Evolutionary conservation across 2,797 vertebrate species (phyloP).

Genomic region (Diceros bicornis): DNA sequence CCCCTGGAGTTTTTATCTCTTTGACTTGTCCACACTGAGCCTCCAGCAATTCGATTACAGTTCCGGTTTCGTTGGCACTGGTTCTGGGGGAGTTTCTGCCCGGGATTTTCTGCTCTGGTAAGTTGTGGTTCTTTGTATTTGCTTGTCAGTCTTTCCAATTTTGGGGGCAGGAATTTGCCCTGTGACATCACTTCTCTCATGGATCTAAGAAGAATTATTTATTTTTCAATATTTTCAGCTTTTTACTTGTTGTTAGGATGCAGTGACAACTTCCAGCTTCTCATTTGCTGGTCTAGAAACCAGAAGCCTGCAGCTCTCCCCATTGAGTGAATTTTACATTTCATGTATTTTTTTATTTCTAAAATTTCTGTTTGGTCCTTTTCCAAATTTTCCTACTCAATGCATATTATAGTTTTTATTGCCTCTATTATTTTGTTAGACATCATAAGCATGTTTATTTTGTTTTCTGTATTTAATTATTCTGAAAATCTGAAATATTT

Average conservation of each 20-base stretch:
- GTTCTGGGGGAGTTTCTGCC: not conserved
- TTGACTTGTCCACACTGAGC: not conserved
- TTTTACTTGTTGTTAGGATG: not conserved
- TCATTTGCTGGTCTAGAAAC: not conserved
- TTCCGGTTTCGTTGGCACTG: not conserved
- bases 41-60: not conserved
- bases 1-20: not conserved
- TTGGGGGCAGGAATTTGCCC: not conserved
- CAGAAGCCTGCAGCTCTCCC: not conserved
- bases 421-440: not conserved
- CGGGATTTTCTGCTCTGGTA: not conserved
- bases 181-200: not conserved
- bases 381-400: not conserved
- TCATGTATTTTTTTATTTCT: not conserved
- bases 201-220: not conserved
- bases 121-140: not conserved
- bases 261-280: not conserved
- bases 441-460: not conserved
- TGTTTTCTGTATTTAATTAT: not conserved
- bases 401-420: not conserved
- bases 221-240: not conserved
- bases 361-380: not conserved
- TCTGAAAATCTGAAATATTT: not conserved
- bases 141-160: not conserved
- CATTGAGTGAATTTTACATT: not conserved